Evolutionary conservation across 2,113 vertebrate species (phyloP).

Genomic region (Bos indicus): DNA sequence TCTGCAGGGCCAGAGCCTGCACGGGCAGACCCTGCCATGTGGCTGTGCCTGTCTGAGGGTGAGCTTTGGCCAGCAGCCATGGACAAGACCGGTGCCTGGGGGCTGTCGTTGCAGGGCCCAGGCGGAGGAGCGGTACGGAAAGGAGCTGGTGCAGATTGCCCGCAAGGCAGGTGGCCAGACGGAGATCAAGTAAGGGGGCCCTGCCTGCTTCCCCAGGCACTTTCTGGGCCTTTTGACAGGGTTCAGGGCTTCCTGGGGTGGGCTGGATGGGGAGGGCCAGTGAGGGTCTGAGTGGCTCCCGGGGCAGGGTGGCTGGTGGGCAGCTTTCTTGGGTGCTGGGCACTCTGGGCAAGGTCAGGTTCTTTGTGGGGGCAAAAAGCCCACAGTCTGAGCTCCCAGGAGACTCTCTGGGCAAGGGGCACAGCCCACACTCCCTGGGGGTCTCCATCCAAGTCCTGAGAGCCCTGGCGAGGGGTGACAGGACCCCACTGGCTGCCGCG

Average conservation of each 20-base stretch:
- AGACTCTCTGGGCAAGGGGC: not conserved
- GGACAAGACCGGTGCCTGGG: not conserved
- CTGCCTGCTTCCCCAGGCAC: not conserved
- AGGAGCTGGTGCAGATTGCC: conserved; percentile 91
- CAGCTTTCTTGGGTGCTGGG: not conserved
- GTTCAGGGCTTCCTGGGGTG: not conserved
- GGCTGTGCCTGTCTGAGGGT: rapidly evolving
- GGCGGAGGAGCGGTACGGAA: conserved; percentile 95
- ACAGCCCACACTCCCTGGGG: not conserved
- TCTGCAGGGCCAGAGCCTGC: not conserved
- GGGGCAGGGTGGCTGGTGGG: no score
- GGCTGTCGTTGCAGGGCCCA: conserved; percentile 83
- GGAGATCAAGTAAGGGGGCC: conserved; percentile 89
- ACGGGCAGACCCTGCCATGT: rapidly evolving
- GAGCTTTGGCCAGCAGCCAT: rapidly evolving
- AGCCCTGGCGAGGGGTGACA: not conserved
- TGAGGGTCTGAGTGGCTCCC: not conserved
- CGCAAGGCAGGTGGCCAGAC: conserved; percentile 90
- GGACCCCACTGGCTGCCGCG: rapidly evolving
- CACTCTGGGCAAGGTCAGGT: not conserved
- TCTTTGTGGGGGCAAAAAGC: not conserved
- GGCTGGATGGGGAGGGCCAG: not conserved
- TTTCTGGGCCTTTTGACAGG: rapidly evolving
- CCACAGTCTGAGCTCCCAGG: not conserved
- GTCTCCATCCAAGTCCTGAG: not conserved